Percentiles rank a stretch among this genome's conserved stretches.
Evolutionary conservation across 2,797 vertebrate genomes (phyloP).

Genomic region (Karalla daura): DNA sequence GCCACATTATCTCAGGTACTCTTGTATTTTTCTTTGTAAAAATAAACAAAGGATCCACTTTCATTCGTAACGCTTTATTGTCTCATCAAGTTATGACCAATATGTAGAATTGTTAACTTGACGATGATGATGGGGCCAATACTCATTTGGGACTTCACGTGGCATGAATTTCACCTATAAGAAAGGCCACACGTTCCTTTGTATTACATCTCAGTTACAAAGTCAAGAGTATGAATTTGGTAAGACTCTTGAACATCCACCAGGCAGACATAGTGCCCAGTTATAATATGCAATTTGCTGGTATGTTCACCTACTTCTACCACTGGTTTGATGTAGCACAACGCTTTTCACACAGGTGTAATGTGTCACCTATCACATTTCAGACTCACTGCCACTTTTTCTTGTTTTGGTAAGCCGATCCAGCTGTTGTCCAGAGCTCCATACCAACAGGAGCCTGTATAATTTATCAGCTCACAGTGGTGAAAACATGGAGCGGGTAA

Average conservation of each 20-base stretch:
- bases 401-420: slow-evolving; percentile 71
- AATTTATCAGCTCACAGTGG: slow-evolving; percentile 63
- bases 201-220: too few species aligned
- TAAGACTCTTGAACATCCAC: too few species aligned
- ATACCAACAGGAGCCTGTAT: slow-evolving; percentile 71
- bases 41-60: slow-evolving; percentile 48
- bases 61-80: slow-evolving; percentile 6
- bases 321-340: not conserved
- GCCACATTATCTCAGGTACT: slow-evolving; percentile 66
- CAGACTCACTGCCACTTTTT: slow-evolving; percentile 63
- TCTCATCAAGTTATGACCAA: not conserved
- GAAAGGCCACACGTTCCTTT: not conserved
- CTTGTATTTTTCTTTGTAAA: slow-evolving; percentile 13
- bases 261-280: too few species aligned
- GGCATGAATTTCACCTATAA: not conserved
- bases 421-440: slow-evolving; percentile 57
- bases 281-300: not conserved
- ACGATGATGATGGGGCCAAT: too few species aligned
- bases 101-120: not conserved
- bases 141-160: too few species aligned
- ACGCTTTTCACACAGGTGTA: slow-evolving; percentile 19
- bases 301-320: slow-evolving; percentile 25
- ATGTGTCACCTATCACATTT: slow-evolving; percentile 52
- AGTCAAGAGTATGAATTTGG: too few species aligned
- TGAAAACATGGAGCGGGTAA: slow-evolving; percentile 78